Evolutionary conservation across 1,140 invertebrate genomes (phyloP), one percentile per base, ranked within the genome.

Genomic region (Drosophila pruinosa): DNA sequence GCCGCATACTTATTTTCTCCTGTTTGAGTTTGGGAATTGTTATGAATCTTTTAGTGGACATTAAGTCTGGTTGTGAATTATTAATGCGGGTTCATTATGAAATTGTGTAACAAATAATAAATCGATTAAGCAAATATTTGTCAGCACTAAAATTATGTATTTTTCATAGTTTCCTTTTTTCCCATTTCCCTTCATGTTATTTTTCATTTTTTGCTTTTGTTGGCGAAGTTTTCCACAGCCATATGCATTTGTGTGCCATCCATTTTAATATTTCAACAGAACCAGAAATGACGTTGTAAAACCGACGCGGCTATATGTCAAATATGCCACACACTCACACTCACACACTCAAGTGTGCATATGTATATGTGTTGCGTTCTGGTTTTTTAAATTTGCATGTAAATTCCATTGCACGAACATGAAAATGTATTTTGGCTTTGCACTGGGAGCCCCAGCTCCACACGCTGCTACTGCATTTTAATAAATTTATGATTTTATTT

Each of bases 401-500:
- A 86, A 88, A 86, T 86, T 86, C 72, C 78, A 77, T 88, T 69
- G 81, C 70, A 78, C 45, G 72, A 58, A 81, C 56, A 86, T 88
- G 82, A 68, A 80, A 80, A 85, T 81, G 45, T 83, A 78, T 82
- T 81, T 82, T 70, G 41, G 65, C 41, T 54, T 76, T 36, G 56
- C 78, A 62, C 48, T 75, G 79, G 73, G 26, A 72, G 59, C 76
- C 58, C 17, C 72, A 72, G 59, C 76, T 63, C 17, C 72, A 28
- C 19, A 10, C 19, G 48, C 61, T 70, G 59, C 80, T 75, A 77
- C 74, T 85, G 81, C 82, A 81, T 86, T 86, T 86, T 86, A 86
- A 86, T 86, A 86, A 86, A 86, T 86, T 86, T 86, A 86, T 86
- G 81, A 86, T 86, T 86, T 88, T 86, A 81, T 86, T 86, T 88